Evolutionary conservation across 2,888 invertebrate genomes (phyloP), one percentile per base, ranked within the genome.

Genomic region (Gastracanthus pulcherrimus): DNA sequence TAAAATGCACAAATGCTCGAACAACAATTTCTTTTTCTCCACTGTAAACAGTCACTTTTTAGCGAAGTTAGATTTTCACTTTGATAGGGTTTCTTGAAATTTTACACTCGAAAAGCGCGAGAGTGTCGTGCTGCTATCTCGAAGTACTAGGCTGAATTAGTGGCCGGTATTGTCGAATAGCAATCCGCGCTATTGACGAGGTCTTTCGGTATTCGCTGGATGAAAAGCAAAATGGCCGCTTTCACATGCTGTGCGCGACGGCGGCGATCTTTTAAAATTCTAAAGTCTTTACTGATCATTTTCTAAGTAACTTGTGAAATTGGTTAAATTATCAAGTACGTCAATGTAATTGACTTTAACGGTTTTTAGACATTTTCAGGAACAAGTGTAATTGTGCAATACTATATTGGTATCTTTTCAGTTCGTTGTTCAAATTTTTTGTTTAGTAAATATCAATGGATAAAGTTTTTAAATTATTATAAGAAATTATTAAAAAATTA

Each of bases 51-150:
- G n/a, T n/a, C n/a, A n/a, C n/a, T n/a, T n/a, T n/a, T n/a, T n/a
- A n/a, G n/a, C n/a, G n/a, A n/a, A n/a, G n/a, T 16, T 31, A 45
- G n/a, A 45, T 45, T 45, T n/a, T 5, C n/a, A 16, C 3, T 13
- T n/a, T 45, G 45, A 45, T 45, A 45, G n/a, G 16, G 1, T 34
- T 67, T n/a, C 26, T 29, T 16, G n/a, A 36, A 36, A 16, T 36
- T 64, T 41, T n/a, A 4, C 26, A 67, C 19, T 16, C 3, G n/a
- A 45, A 45, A n/a, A 45, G 45, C 69, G 69, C 60, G 45, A 45
- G n/a, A 66, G 26, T 23, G 4, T 19, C 38, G 78, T 78, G 78
- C 78, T 78, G 78, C 71, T 70, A 70, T 71, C 77, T 78, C 23
- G 41, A n/a, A 60, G 55, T 11, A 29, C 6, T 1, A 16, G 5